Conservation (phyloP, 2,888 invertebrate genomes). For the Cerceris rybyensis region DNA sequence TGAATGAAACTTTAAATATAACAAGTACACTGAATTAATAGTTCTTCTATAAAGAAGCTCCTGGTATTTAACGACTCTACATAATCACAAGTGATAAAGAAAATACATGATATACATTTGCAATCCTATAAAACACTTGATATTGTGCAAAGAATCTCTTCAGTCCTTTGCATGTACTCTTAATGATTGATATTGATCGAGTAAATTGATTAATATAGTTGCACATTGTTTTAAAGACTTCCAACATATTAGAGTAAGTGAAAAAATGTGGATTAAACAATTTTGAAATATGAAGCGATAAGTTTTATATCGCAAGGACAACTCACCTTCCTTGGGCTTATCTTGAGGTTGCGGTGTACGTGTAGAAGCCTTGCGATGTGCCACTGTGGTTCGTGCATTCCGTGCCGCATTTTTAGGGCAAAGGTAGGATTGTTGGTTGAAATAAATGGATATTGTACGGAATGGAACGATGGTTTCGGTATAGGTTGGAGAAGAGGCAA, state of each 20-base stretch:
- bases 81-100: conserved; percentile 6
- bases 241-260: not conserved
- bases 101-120: conserved; percentile 12
- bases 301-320: conserved; percentile 63
- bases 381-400: conserved; percentile 80
- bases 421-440: conserved; percentile 50
- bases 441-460: conserved; percentile 50
- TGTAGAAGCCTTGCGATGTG: conserved; percentile 80
- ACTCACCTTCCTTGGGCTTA: conserved; percentile 81
- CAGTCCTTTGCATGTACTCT: too few relatives aligned
- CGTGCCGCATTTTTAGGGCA: conserved; percentile 78
- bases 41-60: not conserved
- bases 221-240: too few relatives aligned
- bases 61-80: conserved; percentile 24
- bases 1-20: not conserved
- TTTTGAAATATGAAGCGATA: not conserved
- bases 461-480: conserved; percentile 47
- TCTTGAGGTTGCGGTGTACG: conserved; percentile 80
- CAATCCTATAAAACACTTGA: not conserved
- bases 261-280: not conserved
- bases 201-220: too few relatives aligned
- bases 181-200: too few relatives aligned
- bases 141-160: not conserved
- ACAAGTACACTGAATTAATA: not conserved
- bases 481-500: conserved; percentile 66